Evolutionary conservation across 2,113 vertebrate species (phyloP), one percentile per base, ranked within the genome.

Genomic region (Bolborhynchus lineola): DNA sequence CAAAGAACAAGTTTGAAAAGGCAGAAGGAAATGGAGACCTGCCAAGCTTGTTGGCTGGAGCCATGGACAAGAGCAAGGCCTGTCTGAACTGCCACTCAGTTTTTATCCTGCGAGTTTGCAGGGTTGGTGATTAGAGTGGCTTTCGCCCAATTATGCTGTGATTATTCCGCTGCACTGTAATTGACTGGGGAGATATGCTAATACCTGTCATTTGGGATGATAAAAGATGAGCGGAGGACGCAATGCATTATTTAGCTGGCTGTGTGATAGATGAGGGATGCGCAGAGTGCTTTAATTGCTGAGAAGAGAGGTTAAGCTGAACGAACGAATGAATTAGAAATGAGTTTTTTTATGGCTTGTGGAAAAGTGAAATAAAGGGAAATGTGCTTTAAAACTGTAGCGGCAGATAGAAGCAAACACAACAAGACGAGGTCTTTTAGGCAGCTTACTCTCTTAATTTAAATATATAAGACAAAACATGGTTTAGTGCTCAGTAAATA

Each of bases 101-200:
- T 98, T 98, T 98, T 97, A 98, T 98, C 98, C 97, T 97, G 95
- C 9, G 88, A 97, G 95, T 99, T 99, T 99, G 98, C 99, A 98
- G 98, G 98, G 99, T 98, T 99, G 99, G 98, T 99, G 99, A 99
- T 99, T 99, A 99, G 99, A 98, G 98, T 98, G 98, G 98, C 99
- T 99, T 99, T 99, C 98, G 98, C 98, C 99, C 99, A 99, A 99
- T 99, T 99, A 99, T 98, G 99, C 99, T 98, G 99, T 99, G 99
- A 99, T 99, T 99, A 99, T 99, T 99, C 99, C 94, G 97, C 98
- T 98, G 99, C 98, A 98, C 99, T 99, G 99, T 99, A 99, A 99
- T 99, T 99, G 99, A 99, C 99, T 99, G 98, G 99, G 99, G 99
- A 99, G 99, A 99, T 99, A 99, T 99, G 99, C 99, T 99, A 99